Evolutionary conservation across 2,113 vertebrate genomes (phyloP), one percentile per base, ranked within the genome.

Genomic region (Fulmarus glacialis): DNA sequence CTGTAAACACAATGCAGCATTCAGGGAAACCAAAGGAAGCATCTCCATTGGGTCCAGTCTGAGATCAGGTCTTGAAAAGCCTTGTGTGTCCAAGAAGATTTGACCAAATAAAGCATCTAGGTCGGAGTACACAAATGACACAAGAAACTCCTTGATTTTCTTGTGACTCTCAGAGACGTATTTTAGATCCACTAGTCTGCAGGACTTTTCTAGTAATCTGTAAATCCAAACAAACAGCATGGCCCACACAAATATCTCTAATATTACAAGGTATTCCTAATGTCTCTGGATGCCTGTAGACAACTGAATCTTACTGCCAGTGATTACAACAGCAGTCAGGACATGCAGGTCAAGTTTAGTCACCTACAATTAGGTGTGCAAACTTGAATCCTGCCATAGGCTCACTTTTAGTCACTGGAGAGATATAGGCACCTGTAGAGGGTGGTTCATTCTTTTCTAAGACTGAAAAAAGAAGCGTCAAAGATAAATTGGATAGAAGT

Each of bases 401-500:
- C 8, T 86, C 24, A 30, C 5, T 66, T 15, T 13, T 9, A 58
- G 50, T 70, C 15, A 47, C 34, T 85, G 56, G 21, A 80, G 66
- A 83, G 43, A 14, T 45, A 67, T 0, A 40, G 22, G 4, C 8
- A 62, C 7, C 42, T 62, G 3, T 27, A 16, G 4, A 40, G 24
- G 18, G 1, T 77, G 4, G 21, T 34, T 89, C 12, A 15, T 1
- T 0, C 12, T 50, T 73, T 87, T 47, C 30, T 66, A 40, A 79
- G 32, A 22, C 0, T 60, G 52, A 55, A 34, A 55, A 63, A 86
- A 83, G 48, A 27, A 2, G 14, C 30, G 7, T 12, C 9, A 43
- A 55, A 42, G 19, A 40, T 20, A 67, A 77, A 73, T 32, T 70
- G 7, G 5, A 66, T 42, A 30, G 10, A 78, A 58, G 3, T n/a